A percentile compares a stretch with the other conserved stretches of the same genome.
Evolutionary conservation across 2,113 vertebrate genomes (phyloP).

Genomic region (Cyrtonyx montezumae): DNA sequence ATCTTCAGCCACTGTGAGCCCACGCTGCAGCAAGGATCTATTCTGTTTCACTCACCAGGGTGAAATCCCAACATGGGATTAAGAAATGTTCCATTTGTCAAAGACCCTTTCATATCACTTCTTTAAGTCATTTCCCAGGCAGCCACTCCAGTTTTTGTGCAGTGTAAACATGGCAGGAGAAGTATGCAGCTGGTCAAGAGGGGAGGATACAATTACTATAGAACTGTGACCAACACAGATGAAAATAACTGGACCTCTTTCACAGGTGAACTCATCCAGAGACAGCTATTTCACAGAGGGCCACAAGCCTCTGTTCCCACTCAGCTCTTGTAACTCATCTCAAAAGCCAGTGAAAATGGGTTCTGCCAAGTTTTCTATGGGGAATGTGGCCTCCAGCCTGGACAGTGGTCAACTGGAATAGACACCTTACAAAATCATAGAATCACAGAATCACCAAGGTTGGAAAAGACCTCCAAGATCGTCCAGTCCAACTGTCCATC

Average conservation of each 20-base stretch:
- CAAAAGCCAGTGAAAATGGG: not conserved
- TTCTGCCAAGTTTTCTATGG: not conserved
- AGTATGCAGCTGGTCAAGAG: accelerated
- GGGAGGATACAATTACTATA: not conserved
- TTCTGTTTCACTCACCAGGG: not conserved
- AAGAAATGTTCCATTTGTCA: not conserved
- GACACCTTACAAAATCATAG: too few relatives aligned
- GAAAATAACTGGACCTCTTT: not conserved
- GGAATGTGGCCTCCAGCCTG: not conserved
- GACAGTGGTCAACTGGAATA: not conserved
- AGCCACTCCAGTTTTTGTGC: accelerated
- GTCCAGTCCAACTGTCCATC: too few relatives aligned
- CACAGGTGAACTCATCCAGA: not conserved
- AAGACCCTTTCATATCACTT: not conserved
- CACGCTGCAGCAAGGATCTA: not conserved
- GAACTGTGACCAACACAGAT: not conserved
- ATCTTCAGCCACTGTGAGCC: not conserved
- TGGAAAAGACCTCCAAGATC: too few relatives aligned
- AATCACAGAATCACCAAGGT: too few relatives aligned
- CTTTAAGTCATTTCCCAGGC: not conserved
- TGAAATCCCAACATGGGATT: not conserved
- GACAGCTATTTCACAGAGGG: not conserved
- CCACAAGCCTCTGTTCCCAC: not conserved
- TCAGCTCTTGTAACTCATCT: not conserved
- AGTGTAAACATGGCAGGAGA: not conserved